Percentiles rank a stretch among this genome's conserved stretches.
Conservation (phyloP, 92 coral and sea anemone genomes). For the Phenganax marumi region DNA sequence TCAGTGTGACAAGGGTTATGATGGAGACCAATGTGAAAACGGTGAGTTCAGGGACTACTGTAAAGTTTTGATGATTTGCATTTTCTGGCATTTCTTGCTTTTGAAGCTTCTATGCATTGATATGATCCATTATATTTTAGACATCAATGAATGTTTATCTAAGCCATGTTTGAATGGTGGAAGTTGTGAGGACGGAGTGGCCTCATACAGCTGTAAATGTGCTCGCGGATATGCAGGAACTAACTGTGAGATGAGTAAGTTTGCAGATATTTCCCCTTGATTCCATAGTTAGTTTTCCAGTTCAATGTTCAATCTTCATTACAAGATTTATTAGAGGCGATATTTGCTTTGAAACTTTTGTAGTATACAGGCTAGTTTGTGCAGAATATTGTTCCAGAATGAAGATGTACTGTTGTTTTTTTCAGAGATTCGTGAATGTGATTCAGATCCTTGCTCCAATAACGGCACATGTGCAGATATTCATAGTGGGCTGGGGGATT, state of each 20-base stretch:
- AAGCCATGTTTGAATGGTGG: slow-evolving; percentile 37
- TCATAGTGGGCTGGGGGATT: slow-evolving; percentile 21
- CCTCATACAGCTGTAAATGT: slow-evolving; percentile 37
- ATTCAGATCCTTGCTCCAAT: slow-evolving; percentile 30
- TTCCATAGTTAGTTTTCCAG: neutral
- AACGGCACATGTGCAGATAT: slow-evolving; percentile 46
- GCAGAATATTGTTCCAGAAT: neutral
- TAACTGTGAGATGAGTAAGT: slow-evolving; percentile 42
- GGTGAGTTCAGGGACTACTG: too few species aligned
- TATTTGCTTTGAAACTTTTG: neutral
- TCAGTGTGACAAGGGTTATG: too few species aligned
- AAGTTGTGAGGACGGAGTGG: slow-evolving; percentile 21
- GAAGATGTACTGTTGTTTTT: neutral
- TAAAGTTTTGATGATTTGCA: neutral
- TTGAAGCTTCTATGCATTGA: neutral
- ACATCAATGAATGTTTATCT: slow-evolving; percentile 37
- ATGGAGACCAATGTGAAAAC: too few species aligned
- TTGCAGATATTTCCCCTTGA: neutral
- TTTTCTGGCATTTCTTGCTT: neutral
- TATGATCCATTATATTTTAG: neutral
- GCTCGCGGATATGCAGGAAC: slow-evolving; percentile 33
- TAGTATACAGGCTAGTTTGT: neutral
- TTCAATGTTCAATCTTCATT: too few species aligned
- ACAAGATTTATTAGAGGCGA: too few species aligned
- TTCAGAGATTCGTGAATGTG: slow-evolving; percentile 33